These are phyloP conservation scores for Xenopus tropicalis DNA, from an alignment of 2,113 vertebrate species.

Conservation along the genomic window UCB_Xtro_10.0 CM004445.2:117522501-117523000, in stretches of 20 bases:
- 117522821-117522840: constrained; percentile 44
- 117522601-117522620: too few species aligned
- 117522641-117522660: too few species aligned
- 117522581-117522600: too few species aligned
- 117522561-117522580: too few species aligned
- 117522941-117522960: constrained; percentile 99
- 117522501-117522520: too few species aligned
- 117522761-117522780: constrained; percentile 8
- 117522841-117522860: constrained; percentile 76
- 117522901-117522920: constrained; percentile 93
- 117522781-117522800: constrained; percentile 30
- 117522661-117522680: too few species aligned
- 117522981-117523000: constrained; percentile 58
- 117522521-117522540: too few species aligned
- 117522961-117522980: constrained; percentile 99
- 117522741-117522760: background rate
- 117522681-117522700: too few species aligned
- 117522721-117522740: too few species aligned
- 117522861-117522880: constrained; percentile 94
- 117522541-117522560: too few species aligned
- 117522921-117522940: constrained; percentile 98
- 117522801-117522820: constrained; percentile 36
- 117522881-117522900: constrained; percentile 96
- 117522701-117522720: too few species aligned
- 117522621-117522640: too few species aligned